Conservation (phyloP, 2,797 vertebrate genomes). For the Semotilus atromaculatus region DNA sequence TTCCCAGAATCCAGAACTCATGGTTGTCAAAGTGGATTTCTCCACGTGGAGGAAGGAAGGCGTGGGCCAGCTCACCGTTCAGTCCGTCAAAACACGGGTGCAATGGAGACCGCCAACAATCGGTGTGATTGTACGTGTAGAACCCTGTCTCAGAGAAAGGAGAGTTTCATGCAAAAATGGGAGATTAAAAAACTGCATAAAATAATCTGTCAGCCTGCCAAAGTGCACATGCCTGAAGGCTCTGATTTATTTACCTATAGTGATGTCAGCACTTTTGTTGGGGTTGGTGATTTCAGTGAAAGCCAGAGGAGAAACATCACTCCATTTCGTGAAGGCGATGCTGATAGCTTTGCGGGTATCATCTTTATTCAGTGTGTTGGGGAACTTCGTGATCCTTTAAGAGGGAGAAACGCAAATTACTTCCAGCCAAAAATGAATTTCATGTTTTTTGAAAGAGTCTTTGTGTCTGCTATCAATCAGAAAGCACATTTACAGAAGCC, state of each 20-base stretch:
- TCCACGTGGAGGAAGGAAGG: conserved; percentile 83
- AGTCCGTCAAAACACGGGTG: conserved; percentile 87
- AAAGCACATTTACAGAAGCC: conserved; percentile 10
- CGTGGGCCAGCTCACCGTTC: conserved; percentile 85
- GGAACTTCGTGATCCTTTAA: conserved; percentile 79
- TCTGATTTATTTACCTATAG: conserved; percentile 72
- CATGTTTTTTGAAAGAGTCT: neutral
- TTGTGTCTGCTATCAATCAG: conserved; percentile 31
- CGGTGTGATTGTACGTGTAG: conserved; percentile 85
- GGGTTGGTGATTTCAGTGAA: conserved; percentile 74
- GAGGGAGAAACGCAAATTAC: conserved; percentile 2
- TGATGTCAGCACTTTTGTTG: conserved; percentile 75
- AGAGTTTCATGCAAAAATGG: neutral
- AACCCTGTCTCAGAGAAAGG: conserved; percentile 73
- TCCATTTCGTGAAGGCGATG: conserved; percentile 85
- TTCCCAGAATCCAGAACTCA: conserved; percentile 87
- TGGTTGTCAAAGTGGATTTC: conserved; percentile 89
- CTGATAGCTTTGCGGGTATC: conserved; percentile 82
- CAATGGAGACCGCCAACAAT: conserved; percentile 82
- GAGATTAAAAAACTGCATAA: neutral
- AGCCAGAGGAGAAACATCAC: conserved; percentile 81
- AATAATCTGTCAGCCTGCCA: conserved; percentile 14
- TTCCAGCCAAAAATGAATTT: conserved; percentile 1
- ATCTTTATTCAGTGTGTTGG: conserved; percentile 80
- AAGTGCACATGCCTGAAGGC: neutral